Base-by-base conservation (phyloP, 2,797 vertebrate species). In the Babyrousa celebensis region DNA sequence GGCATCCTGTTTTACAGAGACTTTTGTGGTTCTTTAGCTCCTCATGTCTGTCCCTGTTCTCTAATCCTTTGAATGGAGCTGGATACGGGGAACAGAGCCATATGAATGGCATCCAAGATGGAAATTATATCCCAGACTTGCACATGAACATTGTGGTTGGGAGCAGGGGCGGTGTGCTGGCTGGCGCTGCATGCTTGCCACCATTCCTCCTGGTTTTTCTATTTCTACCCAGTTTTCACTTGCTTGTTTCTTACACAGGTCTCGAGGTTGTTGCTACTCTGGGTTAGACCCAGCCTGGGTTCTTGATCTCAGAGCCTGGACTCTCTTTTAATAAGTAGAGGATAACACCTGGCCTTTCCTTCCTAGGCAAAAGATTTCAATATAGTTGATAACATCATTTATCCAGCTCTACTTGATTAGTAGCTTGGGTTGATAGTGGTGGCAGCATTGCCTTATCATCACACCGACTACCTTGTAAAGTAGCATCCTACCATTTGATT, bases 31-130 rank as follows among this genome's bases (percentile, higher is more conserved):
- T 95, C 95, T 32, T 27, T 40, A 71, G 62, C 68, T 85, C 62
- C 79, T 83, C 85, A 3, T 58, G 63, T 54, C 85, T 89, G 74
- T 93, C 84, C 77, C 82, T 65, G 25, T 48, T 83, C 78, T 65
- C 65, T 91, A 75, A 96, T 91, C 89, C 83, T 92, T 78, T 71
- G 85, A 60, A 62, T 83, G 63, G 58, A 79, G 89, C 72, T 94
- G 68, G 80, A 74, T 74, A 3, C 79, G 79, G 58, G 74, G 65
- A 84, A 79, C 29, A 60, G 96, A 79, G 91, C 93, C 43, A 27
- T 32, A 12, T 23, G 74, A 79, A 91, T 83, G 75, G 70, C 63
- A 32, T 85, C 78, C 91, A 77, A 67, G 95, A 62, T 56, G 93
- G 65, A 94, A 91, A 87, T 91, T 3, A 12, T 0, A 60, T 29